Base-by-base conservation (phyloP, 1,140 invertebrate genomes). In the Carcinoscorpius rotundicauda region DNA sequence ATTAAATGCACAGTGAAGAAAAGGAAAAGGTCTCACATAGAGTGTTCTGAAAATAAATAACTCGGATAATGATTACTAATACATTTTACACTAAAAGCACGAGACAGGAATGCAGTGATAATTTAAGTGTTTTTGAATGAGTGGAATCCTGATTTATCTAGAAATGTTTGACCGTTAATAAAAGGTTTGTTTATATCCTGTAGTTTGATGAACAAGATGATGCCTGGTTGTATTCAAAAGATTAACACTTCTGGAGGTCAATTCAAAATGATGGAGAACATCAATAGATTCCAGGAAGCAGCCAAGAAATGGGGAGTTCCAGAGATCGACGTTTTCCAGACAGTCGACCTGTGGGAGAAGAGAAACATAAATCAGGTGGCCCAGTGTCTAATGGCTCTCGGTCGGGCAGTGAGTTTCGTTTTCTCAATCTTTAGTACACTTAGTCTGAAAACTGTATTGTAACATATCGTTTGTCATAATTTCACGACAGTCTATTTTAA, bases 261-360 rank as follows among this genome's bases (percentile, higher is more conserved):
- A 71, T 96, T 95, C 84, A 93, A 93, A 75, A 85, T 95, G 83
- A 94, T 95, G 91, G 91, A 96, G 79, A 96, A 96, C 81, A 89
- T 94, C 75, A 91, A 88, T 80, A 85, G 90, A 81, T 96, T 97
- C 79, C 89, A 93, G 76, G 87, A 88, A 71, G 91, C 90, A 1
- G 84, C 89, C 69, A 84, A 86, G 60, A 84, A 84, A 58, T 93
- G 95, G 72, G 93, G 93, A 6, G 91, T 97, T 4, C 82, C 86
- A 6, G 89, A 93, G 71, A 83, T 87, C 4, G 93, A 97, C 74
- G 82, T 94, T 3, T 97, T 97, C 83, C 93, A 96, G 78, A 92
- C 93, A 0, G 90, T 92, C 5, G 93, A 97, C 75, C 80, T 97
- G 4, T 97, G 85, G 82, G 93, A 97, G 75, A 86, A 87, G 75